A percentile compares a stretch with the other conserved stretches of the same genome.
Conservation (phyloP, 2,888 invertebrate species). For the Luperina testacea region DNA sequence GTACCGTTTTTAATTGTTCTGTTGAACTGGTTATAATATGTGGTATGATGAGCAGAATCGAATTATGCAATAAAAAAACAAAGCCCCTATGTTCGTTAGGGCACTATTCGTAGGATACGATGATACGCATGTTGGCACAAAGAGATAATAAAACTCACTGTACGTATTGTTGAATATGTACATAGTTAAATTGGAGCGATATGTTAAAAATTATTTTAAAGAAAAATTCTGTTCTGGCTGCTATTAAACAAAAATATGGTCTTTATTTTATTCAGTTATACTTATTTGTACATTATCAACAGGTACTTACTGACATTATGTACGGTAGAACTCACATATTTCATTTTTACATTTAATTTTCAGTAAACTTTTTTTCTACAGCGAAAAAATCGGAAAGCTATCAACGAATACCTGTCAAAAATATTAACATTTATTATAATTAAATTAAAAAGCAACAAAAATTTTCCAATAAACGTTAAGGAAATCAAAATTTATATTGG, state of each 20-base stretch:
- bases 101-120: no score
- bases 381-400: not conserved
- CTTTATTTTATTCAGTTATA: not conserved
- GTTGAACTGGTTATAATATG: no score
- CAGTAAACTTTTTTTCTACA: not conserved
- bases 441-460: not conserved
- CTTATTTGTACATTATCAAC: not conserved
- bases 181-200: not conserved
- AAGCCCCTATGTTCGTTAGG: no score
- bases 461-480: not conserved
- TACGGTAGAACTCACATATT: not conserved
- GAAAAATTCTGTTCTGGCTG: not conserved
- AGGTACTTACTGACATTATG: not conserved
- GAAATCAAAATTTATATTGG: conserved; percentile 15
- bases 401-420: not conserved
- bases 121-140: conserved; percentile 3
- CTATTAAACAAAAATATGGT: not conserved
- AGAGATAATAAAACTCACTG: not conserved
- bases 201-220: not conserved
- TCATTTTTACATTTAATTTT: not conserved
- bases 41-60: no score
- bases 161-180: not conserved
- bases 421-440: conserved; percentile 2
- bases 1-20: no score
- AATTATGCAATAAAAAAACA: no score